Conservation (phyloP, 2,113 vertebrate species). For the Podocnemis expansa region DNA sequence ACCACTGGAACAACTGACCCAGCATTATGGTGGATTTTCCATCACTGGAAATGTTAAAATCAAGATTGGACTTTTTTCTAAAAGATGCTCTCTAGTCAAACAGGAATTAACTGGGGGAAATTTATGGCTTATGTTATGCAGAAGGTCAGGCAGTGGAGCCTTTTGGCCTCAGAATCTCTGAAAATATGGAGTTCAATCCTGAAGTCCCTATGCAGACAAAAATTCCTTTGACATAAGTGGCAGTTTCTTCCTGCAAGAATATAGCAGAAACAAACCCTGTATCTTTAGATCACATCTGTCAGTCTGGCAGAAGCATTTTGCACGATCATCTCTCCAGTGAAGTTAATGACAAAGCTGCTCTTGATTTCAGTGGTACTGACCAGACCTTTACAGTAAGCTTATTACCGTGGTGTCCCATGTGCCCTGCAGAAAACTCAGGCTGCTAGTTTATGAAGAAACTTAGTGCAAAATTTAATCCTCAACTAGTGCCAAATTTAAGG, state of each 20-base stretch:
- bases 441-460: neutral
- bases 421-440: neutral
- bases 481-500: neutral
- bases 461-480: neutral
- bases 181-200: neutral
- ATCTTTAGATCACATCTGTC: neutral
- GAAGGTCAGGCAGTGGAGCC: neutral
- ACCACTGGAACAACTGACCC: neutral
- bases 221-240: neutral
- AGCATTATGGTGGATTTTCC: neutral
- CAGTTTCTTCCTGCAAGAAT: neutral
- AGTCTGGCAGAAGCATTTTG: neutral
- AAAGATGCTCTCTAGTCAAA: neutral
- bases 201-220: neutral
- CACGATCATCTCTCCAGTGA: neutral
- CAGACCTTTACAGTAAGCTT: neutral
- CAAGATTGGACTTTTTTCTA: neutral
- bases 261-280: neutral
- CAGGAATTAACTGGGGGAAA: neutral
- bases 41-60: neutral
- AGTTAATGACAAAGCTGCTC: neutral
- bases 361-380: neutral
- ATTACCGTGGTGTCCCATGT: neutral
- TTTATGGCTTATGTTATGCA: neutral
- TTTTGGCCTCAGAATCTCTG: neutral